phyloP scores from a whole-genome alignment of 2,888 invertebrate genomes.

The Pomacea canaliculata region DNA sequence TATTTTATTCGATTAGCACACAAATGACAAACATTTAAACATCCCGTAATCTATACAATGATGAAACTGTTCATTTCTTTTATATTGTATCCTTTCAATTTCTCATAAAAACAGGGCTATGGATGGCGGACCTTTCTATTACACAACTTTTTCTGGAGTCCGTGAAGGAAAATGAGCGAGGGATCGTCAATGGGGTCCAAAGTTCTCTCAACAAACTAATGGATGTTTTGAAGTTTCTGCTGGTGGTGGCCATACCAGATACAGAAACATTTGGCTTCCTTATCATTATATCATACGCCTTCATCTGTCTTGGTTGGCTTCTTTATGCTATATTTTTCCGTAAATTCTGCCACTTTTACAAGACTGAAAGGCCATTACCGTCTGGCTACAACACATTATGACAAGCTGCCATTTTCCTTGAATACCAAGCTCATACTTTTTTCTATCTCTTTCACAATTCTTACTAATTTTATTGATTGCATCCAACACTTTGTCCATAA shows the following conservation, averaged over 20 bases:
- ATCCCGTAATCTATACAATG: too few species aligned
- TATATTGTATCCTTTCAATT: too few species aligned
- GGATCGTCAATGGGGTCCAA: conserved; percentile 73
- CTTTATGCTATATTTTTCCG: conserved; percentile 59
- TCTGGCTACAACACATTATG: too few species aligned
- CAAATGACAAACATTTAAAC: too few species aligned
- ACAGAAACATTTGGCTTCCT: conserved; percentile 72
- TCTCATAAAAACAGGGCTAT: conserved; percentile 68
- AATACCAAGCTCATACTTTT: too few species aligned
- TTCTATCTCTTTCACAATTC: too few species aligned
- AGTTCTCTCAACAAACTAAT: conserved; percentile 72
- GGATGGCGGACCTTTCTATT: conserved; percentile 73
- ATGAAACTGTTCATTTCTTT: too few species aligned
- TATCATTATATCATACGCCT: conserved; percentile 70
- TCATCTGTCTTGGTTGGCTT: conserved; percentile 58
- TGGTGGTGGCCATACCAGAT: conserved; percentile 71
- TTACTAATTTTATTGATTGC: too few species aligned
- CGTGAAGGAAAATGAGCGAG: conserved; percentile 71
- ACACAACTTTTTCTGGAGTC: conserved; percentile 73
- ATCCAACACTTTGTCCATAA: too few species aligned
- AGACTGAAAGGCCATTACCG: too few species aligned
- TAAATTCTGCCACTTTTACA: conserved; percentile 50
- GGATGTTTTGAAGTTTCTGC: conserved; percentile 71
- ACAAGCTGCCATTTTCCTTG: too few species aligned
- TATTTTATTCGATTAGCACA: too few species aligned